Percentiles rank a stretch among this genome's conserved stretches.
phyloP scores from a whole-genome alignment of 2,888 invertebrate genomes.

The Stegana nigrithorax region DNA sequence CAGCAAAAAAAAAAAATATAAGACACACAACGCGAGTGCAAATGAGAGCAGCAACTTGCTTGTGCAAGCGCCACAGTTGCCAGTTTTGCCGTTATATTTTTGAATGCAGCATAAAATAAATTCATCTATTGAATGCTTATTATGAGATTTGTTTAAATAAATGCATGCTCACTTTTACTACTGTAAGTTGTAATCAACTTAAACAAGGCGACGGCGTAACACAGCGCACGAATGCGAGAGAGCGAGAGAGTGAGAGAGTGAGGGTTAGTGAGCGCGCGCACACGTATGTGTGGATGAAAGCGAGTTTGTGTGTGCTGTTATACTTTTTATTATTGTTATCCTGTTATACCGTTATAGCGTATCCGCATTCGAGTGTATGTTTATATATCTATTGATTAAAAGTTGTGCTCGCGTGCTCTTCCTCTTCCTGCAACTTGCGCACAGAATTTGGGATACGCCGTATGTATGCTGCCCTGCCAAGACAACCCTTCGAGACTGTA shows the following conservation, averaged over 20 bases:
- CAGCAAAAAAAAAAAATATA: too few species aligned
- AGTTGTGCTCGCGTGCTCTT: constrained; percentile 40
- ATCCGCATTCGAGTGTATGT: constrained; percentile 26
- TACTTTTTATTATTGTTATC: constrained; percentile 30
- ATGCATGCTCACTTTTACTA: too few species aligned
- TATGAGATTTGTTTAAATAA: too few species aligned
- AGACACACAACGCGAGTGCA: too few species aligned
- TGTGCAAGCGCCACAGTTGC: too few species aligned
- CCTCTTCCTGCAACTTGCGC: constrained; percentile 36
- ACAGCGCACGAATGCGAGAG: too few species aligned
- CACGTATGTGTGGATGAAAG: neutral
- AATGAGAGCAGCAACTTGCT: too few species aligned
- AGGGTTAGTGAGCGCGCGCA: neutral
- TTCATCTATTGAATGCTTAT: too few species aligned
- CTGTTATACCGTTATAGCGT: constrained; percentile 23
- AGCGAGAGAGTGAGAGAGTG: neutral
- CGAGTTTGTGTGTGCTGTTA: neutral
- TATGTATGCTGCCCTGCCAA: constrained; percentile 31
- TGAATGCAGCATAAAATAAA: too few species aligned
- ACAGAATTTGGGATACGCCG: constrained; percentile 6
- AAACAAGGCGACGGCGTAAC: too few species aligned
- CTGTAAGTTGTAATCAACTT: too few species aligned
- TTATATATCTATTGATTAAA: constrained; percentile 53
- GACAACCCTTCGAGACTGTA: neutral
- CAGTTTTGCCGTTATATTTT: too few species aligned